Base-by-base conservation (phyloP, 1,140 invertebrate genomes). In the Hermatobates lingyangjiaoensis region DNA sequence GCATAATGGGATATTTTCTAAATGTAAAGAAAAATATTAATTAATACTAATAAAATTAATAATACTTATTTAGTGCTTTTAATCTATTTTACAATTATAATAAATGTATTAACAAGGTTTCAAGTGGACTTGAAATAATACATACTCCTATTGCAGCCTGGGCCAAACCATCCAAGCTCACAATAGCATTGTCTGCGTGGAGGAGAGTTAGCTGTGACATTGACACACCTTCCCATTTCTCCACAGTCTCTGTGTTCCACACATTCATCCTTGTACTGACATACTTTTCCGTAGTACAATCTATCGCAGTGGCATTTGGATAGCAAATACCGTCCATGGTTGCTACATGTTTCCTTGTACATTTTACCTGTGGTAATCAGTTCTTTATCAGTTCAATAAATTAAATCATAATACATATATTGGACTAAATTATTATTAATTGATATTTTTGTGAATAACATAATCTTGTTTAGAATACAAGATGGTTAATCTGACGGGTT, bases 101-200 rank as follows among this genome's bases (percentile, higher is more conserved):
- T 34, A 34, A 34, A 34, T 34, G 7, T 34, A 34, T 10, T 34
- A 10, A 10, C 64, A 51, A 47, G 25, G 24, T 46, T 50, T 54
- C 34, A 14, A 45, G 14, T n/a, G n/a, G n/a, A n/a, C 5, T 4
- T 39, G 23, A 48, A 12, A 52, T 18, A 47, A 47, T 52, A 72
- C 76, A 76, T 62, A 82, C 82, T 74, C 69, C 83, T 83, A 53
- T 73, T 78, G 60, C 83, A 87, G 5, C 77, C 77, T 2, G 76
- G 71, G 5, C 84, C 84, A 62, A 83, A 89, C 77, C 83, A 91
- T 15, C 89, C 88, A 21, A 75, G 70, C 54, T 86, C 77, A 63
- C 90, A 96, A 64, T 87, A 95, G 64, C 91, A 96, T 58, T 87
- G 82, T 56, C 77, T 79, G 25, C 74, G 77, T 0, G 90, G 89